A percentile compares a stretch with the other conserved stretches of the same genome.
phyloP scores from a whole-genome alignment of 2,888 invertebrate genomes.

The Parelbella ahira region DNA sequence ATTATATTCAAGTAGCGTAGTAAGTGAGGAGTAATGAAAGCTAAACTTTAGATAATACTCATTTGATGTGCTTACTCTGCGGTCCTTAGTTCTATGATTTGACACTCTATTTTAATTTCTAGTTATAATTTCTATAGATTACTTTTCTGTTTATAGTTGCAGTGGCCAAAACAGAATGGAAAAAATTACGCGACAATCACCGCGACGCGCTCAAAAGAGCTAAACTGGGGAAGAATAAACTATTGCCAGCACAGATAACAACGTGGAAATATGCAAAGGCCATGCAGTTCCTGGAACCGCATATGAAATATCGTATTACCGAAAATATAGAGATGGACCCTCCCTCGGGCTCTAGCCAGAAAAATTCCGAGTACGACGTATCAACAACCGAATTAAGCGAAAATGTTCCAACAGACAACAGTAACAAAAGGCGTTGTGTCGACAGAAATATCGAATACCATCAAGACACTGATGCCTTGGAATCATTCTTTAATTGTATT shows the following conservation, averaged over 20 bases:
- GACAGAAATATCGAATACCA: constrained; percentile 31
- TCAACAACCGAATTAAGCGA: constrained; percentile 46
- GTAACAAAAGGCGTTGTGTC: constrained; percentile 39
- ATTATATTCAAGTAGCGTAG: no score
- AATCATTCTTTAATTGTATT: constrained; percentile 65
- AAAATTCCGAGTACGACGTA: constrained; percentile 51
- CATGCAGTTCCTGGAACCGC: constrained; percentile 71
- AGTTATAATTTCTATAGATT: no score
- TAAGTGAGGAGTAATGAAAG: no score
- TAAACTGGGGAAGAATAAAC: constrained; percentile 67
- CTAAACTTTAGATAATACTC: no score
- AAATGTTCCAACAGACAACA: constrained; percentile 5
- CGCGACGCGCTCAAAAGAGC: constrained; percentile 67
- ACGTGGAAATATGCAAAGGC: constrained; percentile 74
- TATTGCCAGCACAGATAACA: constrained; percentile 67
- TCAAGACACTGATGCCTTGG: constrained; percentile 51
- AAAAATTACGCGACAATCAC: constrained; percentile 67
- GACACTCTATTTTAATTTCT: no score
- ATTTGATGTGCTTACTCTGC: no score
- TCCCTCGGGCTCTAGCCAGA: constrained; percentile 30
- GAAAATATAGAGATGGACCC: constrained; percentile 66
- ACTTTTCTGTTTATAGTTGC: constrained; percentile 60
- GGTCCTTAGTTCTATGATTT: no score
- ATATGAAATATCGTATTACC: constrained; percentile 71
- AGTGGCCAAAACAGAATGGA: constrained; percentile 67